Conservation (phyloP, 2,113 vertebrate genomes). For the Perognathus longimembris region DNA sequence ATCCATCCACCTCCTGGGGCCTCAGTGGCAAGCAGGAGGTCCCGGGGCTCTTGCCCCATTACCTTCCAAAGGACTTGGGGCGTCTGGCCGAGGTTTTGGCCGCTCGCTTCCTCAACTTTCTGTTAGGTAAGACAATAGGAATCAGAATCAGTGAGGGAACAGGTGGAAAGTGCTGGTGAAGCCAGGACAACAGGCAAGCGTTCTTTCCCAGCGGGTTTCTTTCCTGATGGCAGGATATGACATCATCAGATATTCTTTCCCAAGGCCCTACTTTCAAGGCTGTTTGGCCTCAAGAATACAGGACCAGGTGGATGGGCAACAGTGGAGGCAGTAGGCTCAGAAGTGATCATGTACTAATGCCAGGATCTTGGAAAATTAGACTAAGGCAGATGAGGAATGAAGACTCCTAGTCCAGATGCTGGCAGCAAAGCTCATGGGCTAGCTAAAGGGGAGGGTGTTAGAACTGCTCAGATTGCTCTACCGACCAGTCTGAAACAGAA, state of each 20-base stretch:
- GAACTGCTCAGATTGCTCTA: background rate
- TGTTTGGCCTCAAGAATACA: background rate
- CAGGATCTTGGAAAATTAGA: background rate
- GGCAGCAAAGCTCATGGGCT: background rate
- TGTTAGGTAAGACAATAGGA: conserved; percentile 86
- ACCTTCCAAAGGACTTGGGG: conserved; percentile 83
- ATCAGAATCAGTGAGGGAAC: conserved; percentile 61
- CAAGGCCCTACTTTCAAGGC: background rate
- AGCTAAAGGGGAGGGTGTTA: background rate
- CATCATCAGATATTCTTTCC: background rate
- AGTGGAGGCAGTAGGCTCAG: background rate
- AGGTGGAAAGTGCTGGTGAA: conserved; percentile 12
- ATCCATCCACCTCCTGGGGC: conserved; percentile 82
- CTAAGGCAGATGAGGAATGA: background rate
- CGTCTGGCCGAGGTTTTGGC: conserved; percentile 76
- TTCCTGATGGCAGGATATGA: background rate
- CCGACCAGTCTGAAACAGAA: background rate
- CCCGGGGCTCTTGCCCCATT: conserved; percentile 82
- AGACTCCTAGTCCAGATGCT: background rate
- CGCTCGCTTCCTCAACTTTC: conserved; percentile 82
- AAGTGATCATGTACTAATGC: background rate
- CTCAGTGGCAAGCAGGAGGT: conserved; percentile 69
- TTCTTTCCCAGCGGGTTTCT: background rate
- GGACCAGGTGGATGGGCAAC: background rate
- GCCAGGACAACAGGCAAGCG: background rate